Evolutionary conservation across 2,113 vertebrate genomes (phyloP), one percentile per base, ranked within the genome.

Genomic region (Mirza zaza): DNA sequence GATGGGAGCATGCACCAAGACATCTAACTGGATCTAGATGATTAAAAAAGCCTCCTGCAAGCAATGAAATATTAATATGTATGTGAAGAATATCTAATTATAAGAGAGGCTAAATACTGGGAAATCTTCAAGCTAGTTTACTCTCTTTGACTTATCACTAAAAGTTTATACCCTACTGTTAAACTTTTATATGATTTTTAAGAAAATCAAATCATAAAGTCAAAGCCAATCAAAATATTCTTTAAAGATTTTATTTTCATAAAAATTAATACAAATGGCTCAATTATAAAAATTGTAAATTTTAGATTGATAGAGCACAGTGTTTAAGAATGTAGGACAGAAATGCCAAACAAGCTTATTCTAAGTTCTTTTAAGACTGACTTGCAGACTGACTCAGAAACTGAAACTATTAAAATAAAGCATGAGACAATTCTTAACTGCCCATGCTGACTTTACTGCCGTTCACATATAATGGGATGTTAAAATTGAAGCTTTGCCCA

Each of bases 401-500:
- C 14, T 20, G 13, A 68, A 86, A 82, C 5, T 81, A 87, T 48
- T 70, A 68, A 71, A 88, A 91, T 73, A 32, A 96, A 94, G 20
- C 12, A 57, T 61, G 50, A 82, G 8, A 3, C 63, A 65, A 48
- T 91, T 55, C 67, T 89, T 97, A n/a, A 80, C 32, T 39, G 6
- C 23, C 42, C 84, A 2, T 55, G 21, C 48, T 86, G 15, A 42
- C 45, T 57, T 82, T 45, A 52, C 67, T n/a, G 20, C 8, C 68
- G 25, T 79, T 94, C 65, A 93, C 21, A 59, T 67, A 36, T 52
- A 80, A 89, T 32, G 23, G 34, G 4, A 52, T 65, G 14, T 77
- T 91, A 88, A 94, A 63, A 81, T 11, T 34, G 36, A 90, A 87
- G 29, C 39, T 96, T 71, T 87, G 87, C n/a, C 29, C n/a, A 79